A percentile compares a stretch with the other conserved stretches of the same genome.
These are phyloP conservation scores for Ichneumon xanthorius DNA, from an alignment of 2,888 invertebrate species.

Conservation along the genomic window DNA sequence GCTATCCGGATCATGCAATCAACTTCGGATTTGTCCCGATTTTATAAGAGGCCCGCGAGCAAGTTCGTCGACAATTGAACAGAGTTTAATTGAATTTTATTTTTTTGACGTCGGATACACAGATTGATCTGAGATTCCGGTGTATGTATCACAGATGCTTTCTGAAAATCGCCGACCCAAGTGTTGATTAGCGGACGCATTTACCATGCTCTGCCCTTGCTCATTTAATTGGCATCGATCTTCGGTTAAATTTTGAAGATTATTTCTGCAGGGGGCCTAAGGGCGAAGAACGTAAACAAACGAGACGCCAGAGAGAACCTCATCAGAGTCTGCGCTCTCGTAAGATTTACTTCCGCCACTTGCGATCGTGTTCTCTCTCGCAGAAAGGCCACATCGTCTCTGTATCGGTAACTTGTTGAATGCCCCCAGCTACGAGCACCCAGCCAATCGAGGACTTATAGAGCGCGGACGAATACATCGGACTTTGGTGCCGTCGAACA, in stretches of 20 bases:
- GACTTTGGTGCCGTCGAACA: constrained; percentile 52
- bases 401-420: constrained; percentile 80
- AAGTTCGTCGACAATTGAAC: constrained; percentile 1
- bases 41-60: not conserved
- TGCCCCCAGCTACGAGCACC: constrained; percentile 64
- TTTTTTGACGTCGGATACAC: not conserved
- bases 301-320: not conserved
- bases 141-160: not conserved
- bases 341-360: constrained; percentile 38
- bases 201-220: not conserved
- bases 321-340: constrained; percentile 8
- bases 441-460: constrained; percentile 48
- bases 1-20: constrained; percentile 51
- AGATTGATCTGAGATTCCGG: not conserved
- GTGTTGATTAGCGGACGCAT: not conserved
- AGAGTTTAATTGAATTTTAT: constrained; percentile 4
- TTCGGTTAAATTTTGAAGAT: not conserved
- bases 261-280: not conserved
- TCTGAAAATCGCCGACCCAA: too few species aligned
- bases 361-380: constrained; percentile 35
- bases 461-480: constrained; percentile 44
- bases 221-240: not conserved
- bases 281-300: not conserved
- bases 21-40: constrained; percentile 33
- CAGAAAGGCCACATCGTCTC: constrained; percentile 70